A percentile compares a stretch with the other conserved stretches of the same genome.
phyloP scores from a whole-genome alignment of 2,113 vertebrate species.

The Pseudorasbora parva region DNA sequence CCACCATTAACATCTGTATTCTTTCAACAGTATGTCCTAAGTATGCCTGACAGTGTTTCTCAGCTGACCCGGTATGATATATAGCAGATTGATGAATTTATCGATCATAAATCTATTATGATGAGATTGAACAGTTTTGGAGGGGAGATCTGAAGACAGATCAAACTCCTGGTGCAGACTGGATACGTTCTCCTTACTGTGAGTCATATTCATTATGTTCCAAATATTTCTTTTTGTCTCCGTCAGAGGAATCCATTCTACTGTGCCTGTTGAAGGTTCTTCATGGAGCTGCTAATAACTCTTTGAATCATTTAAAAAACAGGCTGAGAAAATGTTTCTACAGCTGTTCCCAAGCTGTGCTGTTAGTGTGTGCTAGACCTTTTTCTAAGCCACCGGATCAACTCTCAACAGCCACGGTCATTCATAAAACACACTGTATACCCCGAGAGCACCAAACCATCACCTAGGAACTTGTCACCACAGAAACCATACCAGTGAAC shows the following conservation, averaged over 20 bases:
- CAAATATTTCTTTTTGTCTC: slow-evolving; percentile 41
- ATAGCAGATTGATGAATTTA: slow-evolving; percentile 54
- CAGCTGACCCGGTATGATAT: slow-evolving; percentile 2
- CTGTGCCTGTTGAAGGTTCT: slow-evolving; percentile 24
- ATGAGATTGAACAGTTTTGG: slow-evolving; percentile 11
- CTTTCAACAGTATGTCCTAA: slow-evolving; percentile 16
- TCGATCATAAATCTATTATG: slow-evolving; percentile 48
- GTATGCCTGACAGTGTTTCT: slow-evolving; percentile 14
- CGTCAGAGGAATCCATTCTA: background rate
- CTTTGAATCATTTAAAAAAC: slow-evolving; percentile 47
- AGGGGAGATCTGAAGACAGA: slow-evolving; percentile 21
- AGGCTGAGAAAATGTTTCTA: slow-evolving; percentile 64
- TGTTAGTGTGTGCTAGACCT: slow-evolving; percentile 42
- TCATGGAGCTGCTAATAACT: slow-evolving; percentile 47
- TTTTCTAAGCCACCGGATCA: slow-evolving; percentile 45
- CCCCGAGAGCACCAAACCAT: slow-evolving; percentile 27
- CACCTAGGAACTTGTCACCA: slow-evolving; percentile 34
- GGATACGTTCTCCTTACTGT: slow-evolving; percentile 10
- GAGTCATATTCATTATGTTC: slow-evolving; percentile 44
- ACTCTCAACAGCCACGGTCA: slow-evolving; percentile 40
- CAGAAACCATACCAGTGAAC: slow-evolving; percentile 37
- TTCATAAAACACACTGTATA: slow-evolving; percentile 53
- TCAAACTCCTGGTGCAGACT: slow-evolving; percentile 10
- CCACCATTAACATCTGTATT: slow-evolving; percentile 16
- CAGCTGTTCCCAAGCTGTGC: slow-evolving; percentile 65